A percentile compares a stretch with the other conserved stretches of the same genome.
Evolutionary conservation across 2,797 vertebrate genomes (phyloP).

Genomic region (Pempheris klunzingeri): DNA sequence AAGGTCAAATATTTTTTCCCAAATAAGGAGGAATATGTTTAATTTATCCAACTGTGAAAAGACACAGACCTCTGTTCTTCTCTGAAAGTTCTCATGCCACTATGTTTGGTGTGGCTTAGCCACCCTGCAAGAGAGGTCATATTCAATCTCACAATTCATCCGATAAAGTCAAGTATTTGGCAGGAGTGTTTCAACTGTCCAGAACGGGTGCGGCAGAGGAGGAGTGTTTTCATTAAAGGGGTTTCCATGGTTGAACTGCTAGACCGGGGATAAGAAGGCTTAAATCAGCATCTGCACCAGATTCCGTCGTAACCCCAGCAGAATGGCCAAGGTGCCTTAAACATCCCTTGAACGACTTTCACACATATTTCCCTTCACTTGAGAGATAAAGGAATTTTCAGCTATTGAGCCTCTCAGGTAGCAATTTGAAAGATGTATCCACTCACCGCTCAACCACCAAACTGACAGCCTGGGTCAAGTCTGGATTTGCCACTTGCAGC

Average conservation of each 20-base stretch:
- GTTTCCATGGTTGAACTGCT: slow-evolving; percentile 82
- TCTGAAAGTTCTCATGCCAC: slow-evolving; percentile 83
- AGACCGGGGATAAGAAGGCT: slow-evolving; percentile 85
- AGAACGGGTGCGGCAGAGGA: slow-evolving; percentile 74
- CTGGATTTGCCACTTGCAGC: slow-evolving; percentile 91
- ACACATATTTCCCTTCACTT: slow-evolving; percentile 76
- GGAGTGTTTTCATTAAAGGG: slow-evolving; percentile 85
- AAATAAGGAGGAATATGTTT: slow-evolving; percentile 27
- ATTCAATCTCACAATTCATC: slow-evolving; percentile 85
- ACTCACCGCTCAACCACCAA: slow-evolving; percentile 94
- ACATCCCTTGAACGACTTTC: slow-evolving; percentile 80
- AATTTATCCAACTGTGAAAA: slow-evolving; percentile 48
- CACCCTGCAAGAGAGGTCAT: slow-evolving; percentile 81
- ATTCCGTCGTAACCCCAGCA: slow-evolving; percentile 82
- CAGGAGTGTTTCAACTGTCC: slow-evolving; percentile 80
- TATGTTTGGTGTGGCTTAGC: slow-evolving; percentile 76
- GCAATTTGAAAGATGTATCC: slow-evolving; percentile 73
- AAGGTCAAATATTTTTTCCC: slow-evolving; percentile 9
- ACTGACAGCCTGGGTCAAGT: slow-evolving; percentile 91
- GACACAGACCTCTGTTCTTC: slow-evolving; percentile 42
- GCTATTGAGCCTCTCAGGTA: slow-evolving; percentile 74
- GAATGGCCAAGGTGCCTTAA: slow-evolving; percentile 80
- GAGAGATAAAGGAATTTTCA: slow-evolving; percentile 78
- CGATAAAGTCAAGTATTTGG: slow-evolving; percentile 83
- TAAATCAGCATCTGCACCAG: slow-evolving; percentile 86